Evolutionary conservation across 37 sponge, comb jelly and placozoan species (phyloP), one percentile per base, ranked within the genome.

Genomic region (Beroe forskalii): DNA sequence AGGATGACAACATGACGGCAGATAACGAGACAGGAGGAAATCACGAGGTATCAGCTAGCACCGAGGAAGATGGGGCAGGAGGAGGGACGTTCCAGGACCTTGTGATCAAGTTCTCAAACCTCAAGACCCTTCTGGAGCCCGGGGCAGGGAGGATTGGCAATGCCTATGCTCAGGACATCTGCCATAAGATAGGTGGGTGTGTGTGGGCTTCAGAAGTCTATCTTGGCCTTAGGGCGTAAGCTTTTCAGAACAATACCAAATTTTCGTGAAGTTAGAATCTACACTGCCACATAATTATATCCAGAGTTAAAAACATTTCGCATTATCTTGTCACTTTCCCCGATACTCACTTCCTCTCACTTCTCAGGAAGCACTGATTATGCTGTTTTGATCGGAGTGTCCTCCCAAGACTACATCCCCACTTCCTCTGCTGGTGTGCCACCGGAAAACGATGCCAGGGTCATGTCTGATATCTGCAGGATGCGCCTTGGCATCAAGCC

Each of bases 51-150:
- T n/a, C n/a, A n/a, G n/a, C n/a, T n/a, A n/a, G n/a, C n/a, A n/a
- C n/a, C n/a, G n/a, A n/a, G n/a, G n/a, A n/a, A n/a, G 75, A 72
- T 20, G 40, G 30, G 3, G 75, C 31, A 20, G 30, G 35, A 3
- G 75, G 75, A 20, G 30, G 35, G 39, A 19, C 31, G 75, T 72
- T 72, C 75, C 75, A 72, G 75, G 75, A 72, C 20, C 30, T 72
- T 19, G 75, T 72, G 8, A 72, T 72, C 23, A 72, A 72, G 22
- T 72, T 72, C 40, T 36, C 39, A 6, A 72, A 37, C 40, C 75
- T 72, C 14, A 23, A 39, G 4, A 72, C 75, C 3, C 75, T 72
- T 6, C 30, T 72, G 39, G 75, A 72, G 39, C 37, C 37, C 14
- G 75, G 75, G 35, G 40, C 40, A 3, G 75, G 75, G 22, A 2